Evolutionary conservation across 2,888 invertebrate genomes (phyloP).

Genomic region (Escarpia spicata): DNA sequence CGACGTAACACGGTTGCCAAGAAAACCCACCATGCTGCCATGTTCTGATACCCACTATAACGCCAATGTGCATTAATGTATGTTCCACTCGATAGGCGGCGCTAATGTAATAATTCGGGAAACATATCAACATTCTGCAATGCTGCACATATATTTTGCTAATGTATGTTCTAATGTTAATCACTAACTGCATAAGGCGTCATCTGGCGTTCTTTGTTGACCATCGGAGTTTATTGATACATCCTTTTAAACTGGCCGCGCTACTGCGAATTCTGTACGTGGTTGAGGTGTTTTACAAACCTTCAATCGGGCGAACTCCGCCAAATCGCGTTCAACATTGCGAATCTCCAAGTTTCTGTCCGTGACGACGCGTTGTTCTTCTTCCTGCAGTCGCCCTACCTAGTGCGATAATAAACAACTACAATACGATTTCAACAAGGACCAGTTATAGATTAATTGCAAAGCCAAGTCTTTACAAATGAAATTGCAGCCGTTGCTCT

Average conservation of each 20-base stretch:
- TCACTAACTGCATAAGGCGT: no score
- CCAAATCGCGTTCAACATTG: background rate
- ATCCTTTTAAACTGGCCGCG: background rate
- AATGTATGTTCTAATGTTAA: no score
- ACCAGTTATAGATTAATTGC: background rate
- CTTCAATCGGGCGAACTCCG: background rate
- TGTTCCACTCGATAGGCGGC: no score
- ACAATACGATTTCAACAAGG: background rate
- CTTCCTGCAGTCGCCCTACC: background rate
- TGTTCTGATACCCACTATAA: no score
- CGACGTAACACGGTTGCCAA: no score
- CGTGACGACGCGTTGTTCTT: background rate
- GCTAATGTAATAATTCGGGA: no score
- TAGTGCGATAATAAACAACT: background rate
- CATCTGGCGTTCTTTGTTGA: no score
- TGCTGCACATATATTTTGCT: no score
- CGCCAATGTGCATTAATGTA: no score
- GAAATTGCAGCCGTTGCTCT: background rate
- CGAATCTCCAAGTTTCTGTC: background rate
- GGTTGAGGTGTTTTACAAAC: background rate
- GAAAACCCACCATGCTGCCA: no score
- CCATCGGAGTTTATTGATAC: no score
- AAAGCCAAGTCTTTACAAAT: background rate
- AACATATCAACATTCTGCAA: no score
- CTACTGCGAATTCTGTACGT: background rate